Base-by-base conservation (phyloP, 2,113 vertebrate species). In the Nycticorax nycticorax region DNA sequence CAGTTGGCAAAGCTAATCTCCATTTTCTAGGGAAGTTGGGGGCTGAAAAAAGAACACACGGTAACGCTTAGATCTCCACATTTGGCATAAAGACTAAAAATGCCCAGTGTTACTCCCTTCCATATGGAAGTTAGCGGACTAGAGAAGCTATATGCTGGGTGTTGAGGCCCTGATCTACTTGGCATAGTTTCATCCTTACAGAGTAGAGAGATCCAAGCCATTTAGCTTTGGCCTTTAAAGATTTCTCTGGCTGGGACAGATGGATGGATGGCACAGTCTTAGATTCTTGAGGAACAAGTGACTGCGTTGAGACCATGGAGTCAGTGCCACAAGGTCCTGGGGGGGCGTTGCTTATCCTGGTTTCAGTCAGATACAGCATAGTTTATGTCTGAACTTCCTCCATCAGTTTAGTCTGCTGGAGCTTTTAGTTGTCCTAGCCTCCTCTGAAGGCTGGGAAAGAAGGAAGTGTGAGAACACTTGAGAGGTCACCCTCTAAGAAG, bases 21-120 rank as follows among this genome's bases (percentile, higher is more conserved):
- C 27, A 27, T 83, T 93, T 93, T 93, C 55, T 90, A 85, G 76
- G 88, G 90, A 96, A 83, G 75, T 7, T 92, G 20, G 30, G 37
- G 23, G 9, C 71, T 85, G 57, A 92, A 94, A 79, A 90, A 96
- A 78, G 84, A 96, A 85, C 82, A 79, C 19, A 10, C 0, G 3
- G 27, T 62, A 48, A 79, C 63, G 23, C 43, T 90, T 55, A 43
- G 32, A 76, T 86, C 79, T 73, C 71, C 9, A 12, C 41, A 19
- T 83, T 59, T 88, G 75, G 37, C 64, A n/a, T 37, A n/a, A 71
- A 69, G 75, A 66, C 41, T 76, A 39, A 73, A 83, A 92, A 20
- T 57, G 18, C n/a, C n/a, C 47, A 59, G 68, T 9, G 24, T 91
- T 86, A 47, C 50, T 89, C 89, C 47, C 80, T 89, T 93, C 68